These are phyloP conservation scores for Ochropleura leucogaster DNA, from an alignment of 2,888 invertebrate genomes.

Conservation along the genomic window DNA sequence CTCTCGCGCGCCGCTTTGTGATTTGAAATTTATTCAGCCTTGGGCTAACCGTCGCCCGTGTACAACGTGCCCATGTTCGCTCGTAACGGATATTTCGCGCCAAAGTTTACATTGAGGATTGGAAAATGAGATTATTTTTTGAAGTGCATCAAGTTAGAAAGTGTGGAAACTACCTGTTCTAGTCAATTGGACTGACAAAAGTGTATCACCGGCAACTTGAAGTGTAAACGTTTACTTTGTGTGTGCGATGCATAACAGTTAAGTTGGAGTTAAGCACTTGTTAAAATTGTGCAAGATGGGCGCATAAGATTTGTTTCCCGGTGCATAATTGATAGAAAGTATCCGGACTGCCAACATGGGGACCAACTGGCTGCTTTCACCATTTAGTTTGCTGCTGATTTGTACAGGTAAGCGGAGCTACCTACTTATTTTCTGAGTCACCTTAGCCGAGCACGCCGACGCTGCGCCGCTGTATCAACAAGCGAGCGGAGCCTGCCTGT, in stretches of 20 bases:
- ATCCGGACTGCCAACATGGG: constrained; percentile 81
- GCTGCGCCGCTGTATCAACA: constrained; percentile 76
- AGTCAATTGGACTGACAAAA: constrained; percentile 65
- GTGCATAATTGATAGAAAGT: constrained; percentile 83
- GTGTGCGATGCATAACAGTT: constrained; percentile 77
- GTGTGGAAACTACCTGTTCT: constrained; percentile 68
- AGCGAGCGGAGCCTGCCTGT: constrained; percentile 58
- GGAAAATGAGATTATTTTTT: constrained; percentile 77
- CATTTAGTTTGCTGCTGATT: constrained; percentile 86
- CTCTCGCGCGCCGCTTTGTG: constrained; percentile 75
- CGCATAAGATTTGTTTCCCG: constrained; percentile 80
- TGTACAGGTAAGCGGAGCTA: constrained; percentile 87
- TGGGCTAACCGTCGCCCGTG: constrained; percentile 84
- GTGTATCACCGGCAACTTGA: constrained; percentile 66
- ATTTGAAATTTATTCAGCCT: constrained; percentile 81
- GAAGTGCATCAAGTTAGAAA: constrained; percentile 71
- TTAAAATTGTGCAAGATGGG: constrained; percentile 82
- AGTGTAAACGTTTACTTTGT: constrained; percentile 74
- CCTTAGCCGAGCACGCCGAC: constrained; percentile 74
- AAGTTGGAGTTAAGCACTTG: constrained; percentile 80
- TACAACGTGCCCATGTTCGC: constrained; percentile 75
- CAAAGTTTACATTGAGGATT: constrained; percentile 82
- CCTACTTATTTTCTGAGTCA: constrained; percentile 85
- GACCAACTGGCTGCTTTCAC: constrained; percentile 86
- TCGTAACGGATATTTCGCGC: constrained; percentile 77